Conservation (phyloP, 2,113 vertebrate species). For the Plectropomus leopardus region DNA sequence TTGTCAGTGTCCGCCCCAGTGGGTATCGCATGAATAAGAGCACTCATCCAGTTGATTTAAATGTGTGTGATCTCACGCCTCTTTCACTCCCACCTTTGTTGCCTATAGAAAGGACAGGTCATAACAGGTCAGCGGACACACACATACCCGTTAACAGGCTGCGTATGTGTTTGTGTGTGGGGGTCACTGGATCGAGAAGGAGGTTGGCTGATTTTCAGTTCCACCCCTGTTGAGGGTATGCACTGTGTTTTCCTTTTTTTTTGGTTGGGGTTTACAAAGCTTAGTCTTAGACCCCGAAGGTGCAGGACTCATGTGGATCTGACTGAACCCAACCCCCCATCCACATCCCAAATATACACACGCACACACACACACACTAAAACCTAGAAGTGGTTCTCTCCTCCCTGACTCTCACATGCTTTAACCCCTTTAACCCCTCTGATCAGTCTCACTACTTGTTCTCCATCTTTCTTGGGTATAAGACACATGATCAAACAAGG, state of each 20-base stretch:
- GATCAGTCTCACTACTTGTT: slow-evolving; percentile 15
- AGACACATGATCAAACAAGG: slow-evolving; percentile 42
- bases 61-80: slow-evolving; percentile 83
- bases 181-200: slow-evolving; percentile 6
- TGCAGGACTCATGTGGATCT: slow-evolving; percentile 33
- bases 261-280: slow-evolving; percentile 46
- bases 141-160: slow-evolving; percentile 57
- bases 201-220: slow-evolving; percentile 27
- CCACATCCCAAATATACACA: slow-evolving; percentile 11
- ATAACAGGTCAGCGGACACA: slow-evolving; percentile 79
- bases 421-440: slow-evolving; percentile 52
- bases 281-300: slow-evolving; percentile 32
- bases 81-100: slow-evolving; percentile 81
- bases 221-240: slow-evolving; percentile 22
- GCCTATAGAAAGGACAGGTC: slow-evolving; percentile 78
- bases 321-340: slow-evolving; percentile 1
- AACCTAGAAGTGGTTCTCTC: slow-evolving; percentile 46
- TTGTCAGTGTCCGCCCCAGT: slow-evolving; percentile 57
- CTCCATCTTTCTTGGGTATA: slow-evolving; percentile 25
- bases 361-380: background rate
- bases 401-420: slow-evolving; percentile 52
- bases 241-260: slow-evolving; percentile 16
- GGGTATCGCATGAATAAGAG: slow-evolving; percentile 77
- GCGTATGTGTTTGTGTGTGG: slow-evolving; percentile 26
- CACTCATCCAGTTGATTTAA: slow-evolving; percentile 83